phyloP scores from a whole-genome alignment of 2,888 invertebrate genomes.

The Ormyrus pomaceus region DNA sequence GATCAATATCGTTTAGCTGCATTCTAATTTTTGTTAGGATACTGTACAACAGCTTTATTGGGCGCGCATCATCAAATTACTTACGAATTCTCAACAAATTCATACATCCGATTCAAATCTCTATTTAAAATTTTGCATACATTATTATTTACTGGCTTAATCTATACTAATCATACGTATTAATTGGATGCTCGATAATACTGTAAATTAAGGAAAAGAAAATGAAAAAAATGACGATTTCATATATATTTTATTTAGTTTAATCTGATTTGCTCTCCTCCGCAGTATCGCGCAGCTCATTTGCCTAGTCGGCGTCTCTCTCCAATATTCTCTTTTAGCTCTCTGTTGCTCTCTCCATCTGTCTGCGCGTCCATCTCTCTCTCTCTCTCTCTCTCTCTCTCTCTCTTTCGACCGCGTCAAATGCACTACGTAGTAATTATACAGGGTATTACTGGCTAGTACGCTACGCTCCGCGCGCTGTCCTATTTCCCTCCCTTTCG shows the following conservation, averaged over 20 bases:
- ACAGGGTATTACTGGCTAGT: slow-evolving; percentile 41
- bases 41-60: too few species aligned
- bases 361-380: background rate
- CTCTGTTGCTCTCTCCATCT: background rate
- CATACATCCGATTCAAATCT: too few species aligned
- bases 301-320: slow-evolving; percentile 9
- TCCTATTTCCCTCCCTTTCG: slow-evolving; percentile 2
- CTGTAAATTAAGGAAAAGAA: too few species aligned
- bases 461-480: background rate
- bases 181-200: background rate
- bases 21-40: too few species aligned
- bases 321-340: slow-evolving; percentile 20
- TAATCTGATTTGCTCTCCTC: slow-evolving; percentile 20
- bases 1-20: too few species aligned
- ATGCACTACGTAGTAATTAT: slow-evolving; percentile 52
- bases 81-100: too few species aligned
- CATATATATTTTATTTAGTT: slow-evolving; percentile 19
- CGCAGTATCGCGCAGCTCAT: background rate
- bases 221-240: too few species aligned
- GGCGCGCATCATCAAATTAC: too few species aligned
- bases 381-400: slow-evolving; percentile 23
- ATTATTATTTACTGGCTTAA: too few species aligned
- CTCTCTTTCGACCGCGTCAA: slow-evolving; percentile 33
- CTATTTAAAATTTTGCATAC: too few species aligned
- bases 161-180: background rate